Percentiles rank a stretch among this genome's conserved stretches.
phyloP scores from a whole-genome alignment of 2,113 vertebrate genomes.

The Hystrix brachyura region DNA sequence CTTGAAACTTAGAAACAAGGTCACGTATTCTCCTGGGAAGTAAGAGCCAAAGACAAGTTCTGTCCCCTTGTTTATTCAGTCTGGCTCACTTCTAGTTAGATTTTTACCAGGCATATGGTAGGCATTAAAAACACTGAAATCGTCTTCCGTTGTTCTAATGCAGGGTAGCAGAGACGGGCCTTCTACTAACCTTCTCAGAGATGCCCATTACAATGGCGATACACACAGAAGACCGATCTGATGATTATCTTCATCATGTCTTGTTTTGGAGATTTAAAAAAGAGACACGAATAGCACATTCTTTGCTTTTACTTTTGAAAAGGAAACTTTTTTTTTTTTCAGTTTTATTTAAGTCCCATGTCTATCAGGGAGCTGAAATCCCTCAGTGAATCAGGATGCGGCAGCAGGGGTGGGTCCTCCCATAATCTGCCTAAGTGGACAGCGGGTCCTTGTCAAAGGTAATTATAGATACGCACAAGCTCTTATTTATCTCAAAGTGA shows the following conservation, averaged over 20 bases:
- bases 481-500: background rate
- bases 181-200: background rate
- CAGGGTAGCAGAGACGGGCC: background rate
- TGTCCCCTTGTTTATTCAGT: conserved; percentile 4
- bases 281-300: background rate
- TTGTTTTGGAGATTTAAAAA: conserved; percentile 1
- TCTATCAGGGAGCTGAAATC: background rate
- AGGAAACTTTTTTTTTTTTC: background rate
- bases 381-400: background rate
- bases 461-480: background rate
- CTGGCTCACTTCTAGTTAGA: background rate
- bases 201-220: background rate
- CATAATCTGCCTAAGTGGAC: background rate
- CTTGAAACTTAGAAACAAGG: background rate
- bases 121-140: conserved; percentile 28
- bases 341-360: background rate
- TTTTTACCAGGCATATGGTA: conserved; percentile 25
- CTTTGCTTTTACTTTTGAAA: background rate
- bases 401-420: background rate
- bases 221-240: background rate
- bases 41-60: background rate
- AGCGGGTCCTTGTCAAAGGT: background rate
- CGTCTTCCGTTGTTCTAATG: background rate
- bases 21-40: background rate
- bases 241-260: background rate